Base-by-base conservation (phyloP, 2,888 invertebrate species). In the Dryobotodes eremita region DNA sequence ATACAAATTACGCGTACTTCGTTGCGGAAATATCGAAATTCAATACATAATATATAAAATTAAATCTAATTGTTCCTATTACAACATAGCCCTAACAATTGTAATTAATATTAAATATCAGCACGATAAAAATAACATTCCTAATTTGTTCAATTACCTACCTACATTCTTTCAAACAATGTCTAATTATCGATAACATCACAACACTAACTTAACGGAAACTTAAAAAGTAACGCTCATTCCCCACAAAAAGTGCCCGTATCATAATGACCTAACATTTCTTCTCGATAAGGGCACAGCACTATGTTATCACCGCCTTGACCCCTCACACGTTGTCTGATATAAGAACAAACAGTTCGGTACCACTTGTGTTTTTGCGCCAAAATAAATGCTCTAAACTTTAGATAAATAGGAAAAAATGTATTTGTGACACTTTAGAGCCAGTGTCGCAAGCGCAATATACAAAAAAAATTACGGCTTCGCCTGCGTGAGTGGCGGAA, bases 251-350 rank as follows among this genome's bases (percentile, higher is more conserved):
- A 88, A 81, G 36, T 73, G 48, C 4, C 57, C 46, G 65, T 82
- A 84, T 82, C 70, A 65, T 66, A 73, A 71, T 69, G 71, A 79
- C 71, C 76, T 31, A 64, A 84, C 83, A 87, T 88, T 89, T 89
- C 89, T 88, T 84, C 77, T 59, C 26, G 72, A 75, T 79, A 84
- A 36, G 31, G 62, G 65, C n/a, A 73, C 80, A 86, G 53, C 80
- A 84, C 84, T 86, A 73, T 59, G 79, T 88, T 89, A 89, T 89
- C 89, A 23, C 13, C 76, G 85, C 86, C 89, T 89, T 89, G 89
- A 89, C 85, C 89, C 20, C 79, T 84, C 71, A 71, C 88, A 86
- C 79, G 72, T 77, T 82, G 80, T 64, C 70, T 80, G 88, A 89
- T 86, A 86, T 75, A 75, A 77, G 13, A 57, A 72, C 77, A 64